phyloP scores from a whole-genome alignment of 2,797 vertebrate species.

The Gadopsis bispinosus region DNA sequence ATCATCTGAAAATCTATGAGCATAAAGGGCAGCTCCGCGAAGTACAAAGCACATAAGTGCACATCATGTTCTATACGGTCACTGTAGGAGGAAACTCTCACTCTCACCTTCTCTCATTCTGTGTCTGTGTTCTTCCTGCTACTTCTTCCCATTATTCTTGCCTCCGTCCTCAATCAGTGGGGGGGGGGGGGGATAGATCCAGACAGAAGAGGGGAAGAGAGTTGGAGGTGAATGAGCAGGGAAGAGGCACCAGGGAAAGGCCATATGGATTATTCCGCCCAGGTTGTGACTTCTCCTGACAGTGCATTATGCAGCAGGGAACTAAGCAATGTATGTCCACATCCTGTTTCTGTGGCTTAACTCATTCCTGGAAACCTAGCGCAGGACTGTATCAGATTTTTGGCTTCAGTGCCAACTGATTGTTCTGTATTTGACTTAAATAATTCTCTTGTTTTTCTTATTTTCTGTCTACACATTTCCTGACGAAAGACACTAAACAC shows the following conservation, averaged over 20 bases:
- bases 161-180: conserved; percentile 44
- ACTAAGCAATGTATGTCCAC: conserved; percentile 53
- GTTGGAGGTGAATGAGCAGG: conserved; percentile 47
- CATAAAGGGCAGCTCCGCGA: conserved; percentile 84
- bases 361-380: conserved; percentile 32
- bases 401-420: conserved; percentile 22
- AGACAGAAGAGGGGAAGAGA: conserved; percentile 44
- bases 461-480: conserved; percentile 23
- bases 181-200: conserved; percentile 38
- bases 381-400: conserved; percentile 13
- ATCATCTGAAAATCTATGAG: conserved; percentile 93
- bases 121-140: conserved; percentile 19
- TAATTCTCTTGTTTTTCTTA: conserved; percentile 28
- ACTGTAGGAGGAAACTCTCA: conserved; percentile 63
- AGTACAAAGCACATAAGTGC: conserved; percentile 82
- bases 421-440: conserved; percentile 39
- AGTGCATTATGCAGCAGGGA: conserved; percentile 65
- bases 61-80: conserved; percentile 72
- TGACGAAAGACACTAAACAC: conserved; percentile 25
- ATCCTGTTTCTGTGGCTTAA: conserved; percentile 56
- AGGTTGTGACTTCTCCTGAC: conserved; percentile 76
- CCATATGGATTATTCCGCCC: conserved; percentile 69
- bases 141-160: conserved; percentile 56
- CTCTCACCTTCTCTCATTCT: conserved; percentile 58
- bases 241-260: conserved; percentile 41